Evolutionary conservation across 2,113 vertebrate species (phyloP).

Genomic region (Cyprinodon brontotheroides): DNA sequence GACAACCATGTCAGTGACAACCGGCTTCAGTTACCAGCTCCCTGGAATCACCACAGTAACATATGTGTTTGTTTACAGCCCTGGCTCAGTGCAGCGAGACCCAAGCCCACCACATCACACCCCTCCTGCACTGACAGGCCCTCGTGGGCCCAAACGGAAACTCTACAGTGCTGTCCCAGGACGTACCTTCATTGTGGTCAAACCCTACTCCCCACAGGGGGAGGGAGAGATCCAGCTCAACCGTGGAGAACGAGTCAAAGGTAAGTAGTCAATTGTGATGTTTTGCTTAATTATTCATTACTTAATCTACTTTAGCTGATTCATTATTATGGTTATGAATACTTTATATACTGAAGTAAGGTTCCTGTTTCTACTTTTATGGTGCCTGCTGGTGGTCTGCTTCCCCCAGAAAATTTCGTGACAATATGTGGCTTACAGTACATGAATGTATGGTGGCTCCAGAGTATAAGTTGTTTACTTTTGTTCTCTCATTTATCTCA

Average conservation of each 20-base stretch:
- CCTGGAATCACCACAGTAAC: constrained; percentile 92
- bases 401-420: constrained; percentile 10
- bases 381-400: background rate
- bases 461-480: constrained; percentile 12
- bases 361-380: constrained; percentile 7
- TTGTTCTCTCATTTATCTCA: constrained; percentile 14
- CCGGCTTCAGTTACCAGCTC: constrained; percentile 84
- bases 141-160: constrained; percentile 92
- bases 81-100: constrained; percentile 83
- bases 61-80: constrained; percentile 98
- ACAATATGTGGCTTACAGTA: constrained; percentile 20
- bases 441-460: constrained; percentile 19
- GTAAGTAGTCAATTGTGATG: constrained; percentile 74
- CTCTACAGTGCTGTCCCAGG: constrained; percentile 96
- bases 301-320: background rate
- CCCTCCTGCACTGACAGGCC: constrained; percentile 79
- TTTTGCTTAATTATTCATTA: background rate
- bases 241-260: constrained; percentile 94
- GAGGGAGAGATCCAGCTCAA: constrained; percentile 95
- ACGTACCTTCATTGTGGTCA: constrained; percentile 94
- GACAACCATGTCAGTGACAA: constrained; percentile 80
- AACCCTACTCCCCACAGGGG: constrained; percentile 91
- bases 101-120: constrained; percentile 82
- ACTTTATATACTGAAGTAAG: background rate
- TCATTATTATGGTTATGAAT: background rate